Evolutionary conservation across 1,140 invertebrate species (phyloP).

Genomic region (Helicoverpa armigera): DNA sequence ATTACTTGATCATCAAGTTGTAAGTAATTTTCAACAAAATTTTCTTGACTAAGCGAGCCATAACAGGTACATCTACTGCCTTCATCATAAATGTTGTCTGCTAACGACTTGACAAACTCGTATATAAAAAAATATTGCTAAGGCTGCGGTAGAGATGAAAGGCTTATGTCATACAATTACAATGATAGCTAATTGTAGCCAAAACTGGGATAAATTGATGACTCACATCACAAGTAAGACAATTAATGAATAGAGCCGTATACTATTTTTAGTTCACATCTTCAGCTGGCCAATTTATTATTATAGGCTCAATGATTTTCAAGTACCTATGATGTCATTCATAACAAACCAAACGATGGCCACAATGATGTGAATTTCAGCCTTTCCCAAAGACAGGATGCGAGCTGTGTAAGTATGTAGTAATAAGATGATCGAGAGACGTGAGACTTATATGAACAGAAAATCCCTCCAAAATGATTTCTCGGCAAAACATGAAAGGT

Average conservation of each 20-base stretch:
- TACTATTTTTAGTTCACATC: slow-evolving; percentile 35
- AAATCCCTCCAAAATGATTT: too few species aligned
- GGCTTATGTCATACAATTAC: slow-evolving; percentile 22
- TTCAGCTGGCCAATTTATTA: slow-evolving; percentile 43
- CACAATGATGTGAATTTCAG: background rate
- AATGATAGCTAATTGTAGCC: slow-evolving; percentile 10
- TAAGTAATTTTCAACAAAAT: too few species aligned
- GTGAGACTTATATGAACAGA: background rate
- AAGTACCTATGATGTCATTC: slow-evolving; percentile 34
- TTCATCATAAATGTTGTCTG: background rate
- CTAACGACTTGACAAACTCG: too few species aligned
- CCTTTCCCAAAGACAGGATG: background rate
- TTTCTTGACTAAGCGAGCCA: too few species aligned
- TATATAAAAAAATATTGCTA: background rate
- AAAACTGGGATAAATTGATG: slow-evolving; percentile 44
- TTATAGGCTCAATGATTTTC: slow-evolving; percentile 32
- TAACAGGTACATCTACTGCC: background rate
- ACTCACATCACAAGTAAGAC: slow-evolving; percentile 23
- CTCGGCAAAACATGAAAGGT: too few species aligned
- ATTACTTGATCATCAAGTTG: background rate
- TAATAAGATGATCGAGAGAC: background rate
- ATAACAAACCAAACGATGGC: slow-evolving; percentile 1
- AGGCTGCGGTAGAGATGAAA: slow-evolving; percentile 15
- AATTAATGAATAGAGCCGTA: slow-evolving; percentile 32
- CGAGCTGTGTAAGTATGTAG: background rate